Evolutionary conservation across 2,888 invertebrate genomes (phyloP), one percentile per base, ranked within the genome.

Genomic region (Drosophila hamatofila): DNA sequence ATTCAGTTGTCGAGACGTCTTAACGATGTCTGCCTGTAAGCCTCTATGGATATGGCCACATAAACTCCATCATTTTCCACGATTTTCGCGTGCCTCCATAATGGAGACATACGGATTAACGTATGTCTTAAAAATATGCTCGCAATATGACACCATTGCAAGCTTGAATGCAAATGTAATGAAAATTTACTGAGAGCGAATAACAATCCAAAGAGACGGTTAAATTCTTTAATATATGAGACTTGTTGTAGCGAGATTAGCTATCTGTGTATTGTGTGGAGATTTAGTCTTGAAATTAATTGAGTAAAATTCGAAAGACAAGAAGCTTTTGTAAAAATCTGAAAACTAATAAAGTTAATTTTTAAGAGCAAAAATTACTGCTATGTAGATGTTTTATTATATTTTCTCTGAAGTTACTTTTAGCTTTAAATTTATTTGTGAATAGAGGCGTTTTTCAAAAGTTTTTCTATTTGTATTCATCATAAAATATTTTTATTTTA

Each of bases 1-100:
- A 74, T 70, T 72, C 67, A 73, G 75, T 63, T 72, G 61, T 66
- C 78, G 69, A 78, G 74, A 66, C 69, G 71, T 54, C 71, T 79
- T 61, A 78, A 79, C 67, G 63, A 61, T 70, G 60, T 67, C 70
- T 69, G 75, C 54, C 74, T 25, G 37, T 54, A 61, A n/a, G 54
- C 49, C 68, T 55, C 54, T 37, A 56, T 60, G 65, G 61, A 44
- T 69, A 66, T 72, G 66, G 51, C 63, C 68, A 25, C 66, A 65
- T 67, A 67, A 81, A 67, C 74, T 76, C 25, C 55, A 62, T 56
- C 44, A 81, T 70, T 67, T 69, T 60, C 54, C 54, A 11, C 21
- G 41, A 56, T 37, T 37, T 35, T 52, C 35, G 33, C 46, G n/a
- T n/a, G 27, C 27, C 27, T n/a, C 6, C 12, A 27, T 48, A 48